Evolutionary conservation across 2,113 vertebrate species (phyloP).

Genomic region (Dromiciops gliroides): DNA sequence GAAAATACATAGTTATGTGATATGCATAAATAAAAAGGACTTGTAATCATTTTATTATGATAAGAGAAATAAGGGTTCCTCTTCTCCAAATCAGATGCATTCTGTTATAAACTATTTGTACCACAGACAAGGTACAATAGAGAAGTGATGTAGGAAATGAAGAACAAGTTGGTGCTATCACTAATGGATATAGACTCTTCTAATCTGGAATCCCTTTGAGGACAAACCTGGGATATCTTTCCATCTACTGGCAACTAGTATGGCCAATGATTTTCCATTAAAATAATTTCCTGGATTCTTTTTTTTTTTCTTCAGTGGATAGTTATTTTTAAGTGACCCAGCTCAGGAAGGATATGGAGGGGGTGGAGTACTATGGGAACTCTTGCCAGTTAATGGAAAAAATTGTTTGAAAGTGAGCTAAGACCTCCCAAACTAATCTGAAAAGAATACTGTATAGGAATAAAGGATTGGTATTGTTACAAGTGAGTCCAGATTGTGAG

Average conservation of each 20-base stretch:
- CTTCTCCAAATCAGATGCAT: background rate
- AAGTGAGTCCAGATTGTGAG: background rate
- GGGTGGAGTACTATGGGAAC: slow-evolving; percentile 79
- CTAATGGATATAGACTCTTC: slow-evolving; percentile 9
- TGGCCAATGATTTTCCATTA: slow-evolving; percentile 72
- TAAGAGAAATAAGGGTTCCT: background rate
- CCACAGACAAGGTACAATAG: background rate
- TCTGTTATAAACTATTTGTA: background rate
- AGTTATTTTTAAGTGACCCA: slow-evolving; percentile 81
- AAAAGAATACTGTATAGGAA: slow-evolving; percentile 1
- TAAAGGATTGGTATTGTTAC: background rate
- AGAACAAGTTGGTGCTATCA: background rate
- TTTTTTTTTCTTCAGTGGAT: slow-evolving; percentile 66
- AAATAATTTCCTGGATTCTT: slow-evolving; percentile 77
- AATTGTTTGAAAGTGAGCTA: slow-evolving; percentile 69
- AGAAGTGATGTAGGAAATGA: background rate
- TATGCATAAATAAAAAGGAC: slow-evolving; percentile 13
- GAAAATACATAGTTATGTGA: background rate
- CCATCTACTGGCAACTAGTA: slow-evolving; percentile 52
- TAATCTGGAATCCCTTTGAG: slow-evolving; percentile 25
- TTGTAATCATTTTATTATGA: slow-evolving; percentile 9
- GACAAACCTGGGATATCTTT: slow-evolving; percentile 60
- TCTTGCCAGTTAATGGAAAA: slow-evolving; percentile 72
- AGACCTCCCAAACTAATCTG: slow-evolving; percentile 49
- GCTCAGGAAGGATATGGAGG: slow-evolving; percentile 85